phyloP scores from a whole-genome alignment of 2,797 vertebrate species.

The Sebastes vulpes region DNA sequence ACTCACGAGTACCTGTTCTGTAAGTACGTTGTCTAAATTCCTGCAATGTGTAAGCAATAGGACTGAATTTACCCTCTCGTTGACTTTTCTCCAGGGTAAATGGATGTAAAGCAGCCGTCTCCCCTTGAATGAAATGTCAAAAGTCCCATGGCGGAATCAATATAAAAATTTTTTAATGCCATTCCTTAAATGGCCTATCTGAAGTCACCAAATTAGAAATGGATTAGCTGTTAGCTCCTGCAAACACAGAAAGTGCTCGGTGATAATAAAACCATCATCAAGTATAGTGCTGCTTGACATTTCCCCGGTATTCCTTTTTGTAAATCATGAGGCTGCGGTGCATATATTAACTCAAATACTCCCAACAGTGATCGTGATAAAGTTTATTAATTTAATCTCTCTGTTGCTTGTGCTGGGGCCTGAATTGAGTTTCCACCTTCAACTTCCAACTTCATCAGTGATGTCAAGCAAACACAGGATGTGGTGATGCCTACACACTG shows the following conservation, averaged over 20 bases:
- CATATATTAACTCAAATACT: neutral
- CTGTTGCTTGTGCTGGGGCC: too few species aligned
- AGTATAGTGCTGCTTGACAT: neutral
- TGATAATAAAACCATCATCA: neutral
- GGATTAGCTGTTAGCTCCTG: conserved; percentile 5
- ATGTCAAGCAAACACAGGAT: neutral
- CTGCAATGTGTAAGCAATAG: neutral
- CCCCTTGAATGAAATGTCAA: conserved; percentile 16
- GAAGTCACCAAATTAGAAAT: conserved; percentile 21
- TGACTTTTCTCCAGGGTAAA: neutral
- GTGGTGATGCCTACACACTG: neutral
- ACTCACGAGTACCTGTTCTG: neutral
- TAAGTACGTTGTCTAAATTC: neutral
- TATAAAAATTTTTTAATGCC: conserved; percentile 10
- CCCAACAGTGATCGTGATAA: neutral
- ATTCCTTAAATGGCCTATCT: neutral
- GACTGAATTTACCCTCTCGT: neutral
- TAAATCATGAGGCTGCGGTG: neutral
- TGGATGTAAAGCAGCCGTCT: neutral
- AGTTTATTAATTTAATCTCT: neutral
- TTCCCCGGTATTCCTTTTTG: neutral
- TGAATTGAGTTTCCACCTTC: neutral
- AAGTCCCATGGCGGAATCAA: neutral
- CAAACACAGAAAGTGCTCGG: neutral
- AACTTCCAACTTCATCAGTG: neutral